A percentile compares a stretch with the other conserved stretches of the same genome.
phyloP scores from a whole-genome alignment of 37 sponge, comb jelly and placozoan genomes.

The Spongilla lacustris region DNA sequence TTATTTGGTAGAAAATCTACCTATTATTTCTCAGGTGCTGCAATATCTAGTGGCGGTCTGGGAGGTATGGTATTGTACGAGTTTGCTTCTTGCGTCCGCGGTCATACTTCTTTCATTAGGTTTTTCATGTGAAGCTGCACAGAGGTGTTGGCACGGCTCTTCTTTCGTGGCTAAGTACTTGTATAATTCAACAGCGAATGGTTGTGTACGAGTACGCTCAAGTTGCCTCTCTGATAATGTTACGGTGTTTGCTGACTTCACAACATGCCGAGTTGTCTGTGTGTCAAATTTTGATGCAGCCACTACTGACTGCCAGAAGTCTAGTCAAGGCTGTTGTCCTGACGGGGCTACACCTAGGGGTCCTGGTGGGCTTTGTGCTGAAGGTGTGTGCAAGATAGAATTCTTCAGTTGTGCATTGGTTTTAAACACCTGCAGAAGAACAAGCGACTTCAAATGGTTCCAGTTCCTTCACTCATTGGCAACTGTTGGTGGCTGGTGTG shows the following conservation, averaged over 20 bases:
- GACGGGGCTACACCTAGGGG: background rate
- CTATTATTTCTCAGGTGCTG: background rate
- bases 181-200: background rate
- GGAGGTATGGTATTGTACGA: background rate
- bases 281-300: background rate
- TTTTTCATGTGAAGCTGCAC: background rate
- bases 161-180: background rate
- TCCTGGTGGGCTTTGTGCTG: background rate
- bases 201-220: background rate
- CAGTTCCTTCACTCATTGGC: background rate
- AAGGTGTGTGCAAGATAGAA: background rate
- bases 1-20: background rate
- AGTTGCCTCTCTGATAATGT: background rate
- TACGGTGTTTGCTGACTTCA: background rate
- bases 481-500: background rate
- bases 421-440: background rate
- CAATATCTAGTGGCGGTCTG: background rate
- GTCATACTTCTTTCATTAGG: background rate
- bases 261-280: background rate
- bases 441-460: background rate
- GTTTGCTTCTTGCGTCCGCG: background rate
- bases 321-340: background rate
- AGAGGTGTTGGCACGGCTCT: background rate
- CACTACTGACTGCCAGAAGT: background rate
- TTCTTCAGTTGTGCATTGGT: too few species aligned